Base-by-base conservation (phyloP, 2,113 vertebrate species). In the Paralichthys olivaceus region DNA sequence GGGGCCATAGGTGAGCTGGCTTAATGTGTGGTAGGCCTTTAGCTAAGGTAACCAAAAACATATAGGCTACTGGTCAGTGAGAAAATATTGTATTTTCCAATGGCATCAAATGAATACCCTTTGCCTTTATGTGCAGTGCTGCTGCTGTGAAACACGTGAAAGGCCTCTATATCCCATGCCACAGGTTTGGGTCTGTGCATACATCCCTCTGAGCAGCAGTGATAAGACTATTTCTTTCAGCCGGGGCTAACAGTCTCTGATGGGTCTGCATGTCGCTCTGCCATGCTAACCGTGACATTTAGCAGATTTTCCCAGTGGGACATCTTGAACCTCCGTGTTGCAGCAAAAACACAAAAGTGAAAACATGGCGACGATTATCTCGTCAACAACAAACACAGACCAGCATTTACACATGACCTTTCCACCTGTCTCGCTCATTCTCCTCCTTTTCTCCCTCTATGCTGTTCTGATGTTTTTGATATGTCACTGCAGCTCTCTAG, bases 241-340 rank as follows among this genome's bases (percentile, higher is more conserved):
- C 51, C 1, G n/a, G 8, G 23, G 28, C 28, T 3, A 15, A 37
- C 9, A 12, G 53, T 65, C 68, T 85, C 32, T 37, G 57, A 70
- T 65, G 72, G 54, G 34, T 59, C 69, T 15, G 32, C 40, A 23
- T 56, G n/a, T 29, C 66, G n/a, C 22, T 65, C 71, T 37, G 76
- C 54, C 49, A 51, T 51, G 9, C 65, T 63, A 69, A 26, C 60
- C 2, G 51, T 94, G 89, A 91, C 90, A 93, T 93, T 91, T 91
- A 84, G 40, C 81, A 76, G 69, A 85, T 81, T 64, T 73, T 66
- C 78, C 84, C 85, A 1, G 32, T 59, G 81, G 79, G 79, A 54
- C 4, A 15, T 56, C 34, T 75, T 55, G 61, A 53, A 55, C 67
- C 63, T 72, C 37, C 23, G 9, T 73, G 56, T 85, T 60, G 26